phyloP scores from a whole-genome alignment of 2,888 invertebrate genomes.

The Morpho helenor region DNA sequence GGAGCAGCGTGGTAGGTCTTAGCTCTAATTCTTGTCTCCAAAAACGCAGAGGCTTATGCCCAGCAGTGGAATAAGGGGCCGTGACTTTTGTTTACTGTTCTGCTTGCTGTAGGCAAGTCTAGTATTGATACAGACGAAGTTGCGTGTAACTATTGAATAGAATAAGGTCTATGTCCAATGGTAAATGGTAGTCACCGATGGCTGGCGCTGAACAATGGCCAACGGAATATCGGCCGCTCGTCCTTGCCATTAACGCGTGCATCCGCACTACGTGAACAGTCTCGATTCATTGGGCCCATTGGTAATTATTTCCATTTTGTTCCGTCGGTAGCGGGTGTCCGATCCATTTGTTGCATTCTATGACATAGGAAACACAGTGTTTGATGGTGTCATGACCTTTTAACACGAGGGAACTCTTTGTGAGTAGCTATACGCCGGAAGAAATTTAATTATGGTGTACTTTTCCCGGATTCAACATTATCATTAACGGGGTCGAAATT shows the following conservation, averaged over 20 bases:
- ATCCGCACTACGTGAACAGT: slow-evolving; percentile 46
- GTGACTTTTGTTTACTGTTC: too few relatives aligned
- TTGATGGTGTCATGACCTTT: neutral
- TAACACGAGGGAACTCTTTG: neutral
- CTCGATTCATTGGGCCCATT: slow-evolving; percentile 34
- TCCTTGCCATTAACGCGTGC: slow-evolving; percentile 62
- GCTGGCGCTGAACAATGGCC: slow-evolving; percentile 27
- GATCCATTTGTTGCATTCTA: neutral
- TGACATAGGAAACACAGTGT: too few relatives aligned
- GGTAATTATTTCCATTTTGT: slow-evolving; percentile 19
- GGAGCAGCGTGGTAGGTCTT: too few relatives aligned
- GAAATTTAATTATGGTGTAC: too few relatives aligned
- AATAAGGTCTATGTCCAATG: slow-evolving; percentile 18
- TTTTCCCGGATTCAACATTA: too few relatives aligned
- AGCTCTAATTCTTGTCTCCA: too few relatives aligned
- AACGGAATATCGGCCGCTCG: slow-evolving; percentile 38
- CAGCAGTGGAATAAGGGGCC: too few relatives aligned
- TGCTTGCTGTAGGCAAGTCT: neutral
- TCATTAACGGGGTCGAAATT: too few relatives aligned
- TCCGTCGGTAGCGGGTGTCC: slow-evolving; percentile 5
- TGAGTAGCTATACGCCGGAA: neutral
- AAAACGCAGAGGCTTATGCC: too few relatives aligned
- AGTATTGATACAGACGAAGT: neutral
- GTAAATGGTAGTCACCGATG: slow-evolving; percentile 27
- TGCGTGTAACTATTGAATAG: neutral